phyloP scores from a whole-genome alignment of 2,888 invertebrate genomes.

The Parthenolecanium corni region DNA sequence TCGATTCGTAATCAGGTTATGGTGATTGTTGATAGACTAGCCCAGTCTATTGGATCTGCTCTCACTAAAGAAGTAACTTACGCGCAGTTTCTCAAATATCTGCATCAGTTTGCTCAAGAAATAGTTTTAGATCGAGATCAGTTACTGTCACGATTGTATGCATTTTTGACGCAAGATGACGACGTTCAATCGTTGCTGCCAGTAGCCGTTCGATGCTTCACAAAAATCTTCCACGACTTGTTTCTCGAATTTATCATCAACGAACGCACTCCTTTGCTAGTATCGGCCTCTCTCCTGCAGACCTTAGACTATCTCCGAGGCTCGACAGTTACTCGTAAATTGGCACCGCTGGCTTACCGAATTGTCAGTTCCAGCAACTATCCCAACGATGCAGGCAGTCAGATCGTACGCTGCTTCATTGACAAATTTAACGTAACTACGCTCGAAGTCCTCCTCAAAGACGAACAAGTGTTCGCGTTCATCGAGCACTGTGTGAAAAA shows the following conservation, averaged over 20 bases:
- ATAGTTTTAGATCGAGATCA: constrained; percentile 56
- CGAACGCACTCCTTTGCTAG: constrained; percentile 39
- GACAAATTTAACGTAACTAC: constrained; percentile 14
- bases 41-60: constrained; percentile 30
- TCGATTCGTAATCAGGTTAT: constrained; percentile 48
- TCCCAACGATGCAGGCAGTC: background rate
- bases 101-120: constrained; percentile 46
- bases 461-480: background rate
- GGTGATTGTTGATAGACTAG: constrained; percentile 42
- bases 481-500: constrained; percentile 3
- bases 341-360: background rate
- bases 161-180: constrained; percentile 34
- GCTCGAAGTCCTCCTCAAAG: background rate
- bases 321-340: background rate
- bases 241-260: constrained; percentile 38
- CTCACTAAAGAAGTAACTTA: constrained; percentile 1
- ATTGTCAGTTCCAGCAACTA: background rate
- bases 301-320: constrained; percentile 39
- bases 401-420: constrained; percentile 5
- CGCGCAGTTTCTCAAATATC: constrained; percentile 40
- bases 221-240: constrained; percentile 35
- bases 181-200: constrained; percentile 10
- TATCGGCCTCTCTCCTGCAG: constrained; percentile 43
- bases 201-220: background rate
- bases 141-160: constrained; percentile 38